Conservation (phyloP, 2,888 invertebrate genomes). For the Gymnosoma rotundatum region DNA sequence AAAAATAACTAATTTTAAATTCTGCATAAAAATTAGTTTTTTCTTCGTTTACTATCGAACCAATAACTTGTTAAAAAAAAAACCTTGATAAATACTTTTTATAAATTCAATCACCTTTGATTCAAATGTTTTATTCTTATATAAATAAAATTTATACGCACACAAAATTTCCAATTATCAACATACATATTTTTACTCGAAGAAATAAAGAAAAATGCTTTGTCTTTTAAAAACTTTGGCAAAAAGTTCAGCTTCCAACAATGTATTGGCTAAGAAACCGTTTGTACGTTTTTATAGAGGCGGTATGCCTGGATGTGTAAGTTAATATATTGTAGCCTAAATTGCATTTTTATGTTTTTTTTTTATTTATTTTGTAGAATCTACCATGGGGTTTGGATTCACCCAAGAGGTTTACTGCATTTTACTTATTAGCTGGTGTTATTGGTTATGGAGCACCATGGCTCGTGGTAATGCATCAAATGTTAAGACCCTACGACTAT, state of each 20-base stretch:
- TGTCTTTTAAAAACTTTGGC: slow-evolving; percentile 34
- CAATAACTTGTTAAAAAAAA: too few species aligned
- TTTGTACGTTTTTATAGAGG: slow-evolving; percentile 40
- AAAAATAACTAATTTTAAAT: too few species aligned
- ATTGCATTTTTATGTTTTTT: neutral
- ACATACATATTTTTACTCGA: neutral
- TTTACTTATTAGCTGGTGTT: slow-evolving; percentile 71
- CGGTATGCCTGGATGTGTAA: slow-evolving; percentile 76
- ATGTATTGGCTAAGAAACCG: neutral
- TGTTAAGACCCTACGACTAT: slow-evolving; percentile 66
- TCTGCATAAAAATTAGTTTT: too few species aligned
- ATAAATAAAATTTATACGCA: neutral
- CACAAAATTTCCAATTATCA: neutral
- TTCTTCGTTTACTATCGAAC: too few species aligned
- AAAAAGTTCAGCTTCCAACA: neutral
- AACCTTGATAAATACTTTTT: neutral
- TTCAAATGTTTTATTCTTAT: neutral
- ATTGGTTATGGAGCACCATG: slow-evolving; percentile 76
- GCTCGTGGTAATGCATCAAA: slow-evolving; percentile 72
- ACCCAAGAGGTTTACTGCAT: slow-evolving; percentile 75
- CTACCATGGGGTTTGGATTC: slow-evolving; percentile 74
- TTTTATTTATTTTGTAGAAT: neutral
- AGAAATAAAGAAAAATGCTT: slow-evolving; percentile 41
- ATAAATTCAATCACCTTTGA: neutral
- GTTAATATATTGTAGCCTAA: slow-evolving; percentile 37